Percentiles rank a stretch among this genome's conserved stretches.
phyloP scores from a whole-genome alignment of 1,140 invertebrate species.

The Potamilus streckersoni region DNA sequence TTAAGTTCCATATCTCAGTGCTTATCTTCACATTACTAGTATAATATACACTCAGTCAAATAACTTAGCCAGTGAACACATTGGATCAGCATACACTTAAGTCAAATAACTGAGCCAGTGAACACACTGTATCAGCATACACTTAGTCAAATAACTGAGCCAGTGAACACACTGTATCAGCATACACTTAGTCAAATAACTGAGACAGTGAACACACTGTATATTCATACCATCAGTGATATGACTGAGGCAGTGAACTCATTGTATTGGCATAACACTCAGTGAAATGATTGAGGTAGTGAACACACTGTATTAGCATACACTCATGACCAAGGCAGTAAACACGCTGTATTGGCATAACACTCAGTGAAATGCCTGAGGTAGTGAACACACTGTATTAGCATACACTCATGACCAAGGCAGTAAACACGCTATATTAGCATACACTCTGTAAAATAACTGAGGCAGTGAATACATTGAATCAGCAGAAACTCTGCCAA shows the following conservation, averaged over 20 bases:
- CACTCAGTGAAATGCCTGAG: too few species aligned
- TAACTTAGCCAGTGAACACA: background rate
- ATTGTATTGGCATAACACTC: background rate
- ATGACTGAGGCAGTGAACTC: too few species aligned
- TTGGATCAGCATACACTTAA: slow-evolving; percentile 1
- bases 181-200: slow-evolving; percentile 4
- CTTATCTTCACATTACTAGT: too few species aligned
- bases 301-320: background rate
- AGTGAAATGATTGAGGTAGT: background rate
- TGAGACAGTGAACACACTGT: background rate
- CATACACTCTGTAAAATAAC: too few species aligned
- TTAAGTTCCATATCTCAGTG: too few species aligned
- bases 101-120: background rate
- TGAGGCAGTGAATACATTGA: too few species aligned
- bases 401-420: background rate
- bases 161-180: background rate
- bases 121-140: background rate
- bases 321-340: background rate
- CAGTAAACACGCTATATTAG: background rate
- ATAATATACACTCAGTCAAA: too few species aligned
- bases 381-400: background rate
- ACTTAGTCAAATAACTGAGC: background rate
- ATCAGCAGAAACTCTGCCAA: too few species aligned
- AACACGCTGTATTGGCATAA: background rate
- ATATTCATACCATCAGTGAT: background rate